These are phyloP conservation scores for Sebastiscus albofasciatus DNA, from an alignment of 2,797 vertebrate species.

Conservation along the genomic window DNA sequence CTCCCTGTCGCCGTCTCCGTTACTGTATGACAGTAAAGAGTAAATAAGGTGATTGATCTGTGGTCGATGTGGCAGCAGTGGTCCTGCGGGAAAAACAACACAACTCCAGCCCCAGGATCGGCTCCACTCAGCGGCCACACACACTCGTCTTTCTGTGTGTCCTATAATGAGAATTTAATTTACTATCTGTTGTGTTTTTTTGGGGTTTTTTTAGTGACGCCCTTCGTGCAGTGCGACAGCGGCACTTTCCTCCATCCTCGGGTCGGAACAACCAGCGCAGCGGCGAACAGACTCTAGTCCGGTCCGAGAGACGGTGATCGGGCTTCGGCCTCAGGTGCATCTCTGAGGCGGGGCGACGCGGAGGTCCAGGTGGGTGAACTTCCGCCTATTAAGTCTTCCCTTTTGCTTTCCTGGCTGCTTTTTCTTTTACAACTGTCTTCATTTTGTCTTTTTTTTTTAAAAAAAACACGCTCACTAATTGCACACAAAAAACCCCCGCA, in stretches of 20 bases:
- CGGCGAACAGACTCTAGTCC: conserved; percentile 45
- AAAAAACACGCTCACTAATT: neutral
- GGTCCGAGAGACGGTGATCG: conserved; percentile 63
- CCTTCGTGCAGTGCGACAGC: conserved; percentile 50
- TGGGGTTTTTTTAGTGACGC: conserved; percentile 49
- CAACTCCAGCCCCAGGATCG: conserved; percentile 39
- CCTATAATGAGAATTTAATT: neutral
- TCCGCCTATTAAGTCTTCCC: neutral
- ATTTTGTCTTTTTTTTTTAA: neutral
- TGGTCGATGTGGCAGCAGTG: conserved; percentile 55
- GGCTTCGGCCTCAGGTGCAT: conserved; percentile 84
- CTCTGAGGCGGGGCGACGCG: conserved; percentile 82
- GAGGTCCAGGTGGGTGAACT: conserved; percentile 80
- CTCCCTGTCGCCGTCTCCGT: conserved; percentile 5
- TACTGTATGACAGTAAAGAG: conserved; percentile 60
- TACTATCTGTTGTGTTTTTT: neutral
- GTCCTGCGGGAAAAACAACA: conserved; percentile 59
- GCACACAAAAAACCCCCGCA: neutral
- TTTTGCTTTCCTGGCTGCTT: neutral
- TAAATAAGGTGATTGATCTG: conserved; percentile 80
- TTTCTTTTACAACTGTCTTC: neutral
- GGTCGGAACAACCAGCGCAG: conserved; percentile 42
- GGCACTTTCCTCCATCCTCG: conserved; percentile 34
- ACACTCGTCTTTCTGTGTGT: neutral
- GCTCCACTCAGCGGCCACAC: conserved; percentile 9